These are phyloP conservation scores for Epizoanthus scotinus DNA, from an alignment of 92 coral and sea anemone genomes.

Conservation along the genomic window DNA sequence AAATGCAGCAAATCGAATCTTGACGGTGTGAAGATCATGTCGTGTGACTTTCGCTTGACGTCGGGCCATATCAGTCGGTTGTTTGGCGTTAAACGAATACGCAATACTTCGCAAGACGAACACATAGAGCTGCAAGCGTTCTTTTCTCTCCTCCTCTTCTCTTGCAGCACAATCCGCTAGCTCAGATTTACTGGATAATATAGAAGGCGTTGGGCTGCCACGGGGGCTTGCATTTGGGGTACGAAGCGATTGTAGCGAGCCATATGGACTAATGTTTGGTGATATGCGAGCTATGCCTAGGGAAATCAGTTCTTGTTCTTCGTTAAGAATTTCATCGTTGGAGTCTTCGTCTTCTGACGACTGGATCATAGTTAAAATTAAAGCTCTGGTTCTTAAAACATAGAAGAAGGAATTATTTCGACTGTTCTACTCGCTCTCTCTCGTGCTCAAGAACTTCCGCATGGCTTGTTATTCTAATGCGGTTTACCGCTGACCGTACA, in stretches of 20 bases:
- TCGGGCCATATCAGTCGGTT: slow-evolving; percentile 90
- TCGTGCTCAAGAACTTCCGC: slow-evolving; percentile 28
- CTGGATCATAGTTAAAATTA: slow-evolving; percentile 18
- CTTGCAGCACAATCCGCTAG: slow-evolving; percentile 42
- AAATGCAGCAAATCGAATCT: slow-evolving; percentile 80
- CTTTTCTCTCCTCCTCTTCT: slow-evolving; percentile 89
- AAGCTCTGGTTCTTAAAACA: neutral
- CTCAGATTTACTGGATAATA: slow-evolving; percentile 65
- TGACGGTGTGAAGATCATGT: slow-evolving; percentile 77
- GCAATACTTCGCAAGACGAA: slow-evolving; percentile 92
- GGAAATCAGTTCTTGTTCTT: slow-evolving; percentile 16
- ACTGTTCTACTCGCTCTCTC: neutral
- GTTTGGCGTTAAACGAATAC: slow-evolving; percentile 92
- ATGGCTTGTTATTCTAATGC: slow-evolving; percentile 8
- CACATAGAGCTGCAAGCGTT: slow-evolving; percentile 81
- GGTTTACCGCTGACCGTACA: slow-evolving; percentile 28
- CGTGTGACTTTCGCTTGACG: slow-evolving; percentile 85
- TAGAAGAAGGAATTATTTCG: neutral
- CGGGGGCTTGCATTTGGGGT: slow-evolving; percentile 35
- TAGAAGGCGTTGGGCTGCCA: slow-evolving; percentile 82
- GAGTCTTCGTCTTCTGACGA: slow-evolving; percentile 36
- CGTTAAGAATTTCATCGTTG: neutral
- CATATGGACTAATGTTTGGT: slow-evolving; percentile 64
- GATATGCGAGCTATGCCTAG: slow-evolving; percentile 21
- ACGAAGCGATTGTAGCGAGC: slow-evolving; percentile 65